Evolutionary conservation across 2,888 invertebrate genomes (phyloP), one percentile per base, ranked within the genome.

Genomic region (Thera britannica): DNA sequence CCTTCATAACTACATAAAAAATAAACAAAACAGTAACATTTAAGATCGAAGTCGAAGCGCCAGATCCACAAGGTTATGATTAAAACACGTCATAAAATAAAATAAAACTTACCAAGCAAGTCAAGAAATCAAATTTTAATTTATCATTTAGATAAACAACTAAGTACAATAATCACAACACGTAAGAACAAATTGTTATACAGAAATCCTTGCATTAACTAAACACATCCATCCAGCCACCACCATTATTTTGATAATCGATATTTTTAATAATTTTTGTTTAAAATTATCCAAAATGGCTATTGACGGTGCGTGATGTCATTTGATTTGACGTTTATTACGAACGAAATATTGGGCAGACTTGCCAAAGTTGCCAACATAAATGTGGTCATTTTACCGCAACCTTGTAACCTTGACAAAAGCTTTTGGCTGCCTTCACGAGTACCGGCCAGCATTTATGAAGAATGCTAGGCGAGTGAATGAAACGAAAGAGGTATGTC

Each of bases 11-110:
- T 46, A 9, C 38, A 23, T 38, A 38, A 38, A 9, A 2, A 1
- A 46, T 46, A 46, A 36, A 54, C n/a, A 49, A n/a, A 49, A 49
- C 12, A 49, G 62, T 62, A 52, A 52, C 57, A 52, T 61, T 58
- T 48, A 62, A 23, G 58, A n/a, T 58, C 51, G 49, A 59, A 63
- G 59, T 46, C 51, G 35, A 51, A 52, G 58, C 65, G 48, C 55
- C 59, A 58, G 12, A 46, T 48, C 49, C 46, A 48, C 69, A 70
- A 71, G 70, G 64, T 66, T 72, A 66, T 7, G 60, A 58, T 62
- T 48, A 66, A 68, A 67, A 90, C 89, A 90, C 90, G 90, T 90
- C 90, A 90, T 85, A 82, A 80, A 54, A 23, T 1, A 58, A 57
- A 58, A 55, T 77, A 74, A 83, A 86, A 88, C 89, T 87, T 78